Base-by-base conservation (phyloP, 2,888 invertebrate genomes). In the Thumatha senex region DNA sequence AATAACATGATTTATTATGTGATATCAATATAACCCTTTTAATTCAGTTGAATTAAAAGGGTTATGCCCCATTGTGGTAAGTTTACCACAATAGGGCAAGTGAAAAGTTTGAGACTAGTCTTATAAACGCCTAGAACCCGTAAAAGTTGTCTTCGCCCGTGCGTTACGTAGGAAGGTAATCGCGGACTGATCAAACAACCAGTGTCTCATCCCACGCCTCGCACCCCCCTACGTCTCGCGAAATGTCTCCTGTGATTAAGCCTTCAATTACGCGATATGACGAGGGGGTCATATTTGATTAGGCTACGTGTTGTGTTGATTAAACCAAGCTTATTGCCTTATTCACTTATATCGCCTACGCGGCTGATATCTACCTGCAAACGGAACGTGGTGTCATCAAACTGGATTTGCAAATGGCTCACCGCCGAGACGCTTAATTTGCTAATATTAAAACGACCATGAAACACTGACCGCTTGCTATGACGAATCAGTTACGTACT, bases 221-320 rank as follows among this genome's bases (percentile, higher is more conserved):
- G 64, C 70, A 49, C 56, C 72, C 64, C 67, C 56, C 66, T 71
- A 59, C 71, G 63, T 74, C 72, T 76, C 80, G 76, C 74, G 78
- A 74, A 79, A 83, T 81, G 80, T 88, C 88, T 87, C 80, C 80
- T 76, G 80, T 89, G 86, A 89, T 89, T 89, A 88, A 88, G 83
- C 82, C 85, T 89, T 89, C 88, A 87, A 88, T 89, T 89, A 89
- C 86, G 75, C 82, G 80, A 85, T 88, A 87, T 87, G 85, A 85
- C 85, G 83, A 84, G 84, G 81, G 89, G 84, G 83, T 88, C 86
- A 89, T 90, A 89, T 91, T 90, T 89, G 89, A 89, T 89, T 89
- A 91, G 84, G 82, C 81, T 83, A 85, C 83, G 82, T 83, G 87
- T 88, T 86, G 84, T 87, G 87, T 89, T 88, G 86, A 89, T 90